phyloP scores from a whole-genome alignment of 1,140 invertebrate species.

The Eurosta solidaginis region DNA sequence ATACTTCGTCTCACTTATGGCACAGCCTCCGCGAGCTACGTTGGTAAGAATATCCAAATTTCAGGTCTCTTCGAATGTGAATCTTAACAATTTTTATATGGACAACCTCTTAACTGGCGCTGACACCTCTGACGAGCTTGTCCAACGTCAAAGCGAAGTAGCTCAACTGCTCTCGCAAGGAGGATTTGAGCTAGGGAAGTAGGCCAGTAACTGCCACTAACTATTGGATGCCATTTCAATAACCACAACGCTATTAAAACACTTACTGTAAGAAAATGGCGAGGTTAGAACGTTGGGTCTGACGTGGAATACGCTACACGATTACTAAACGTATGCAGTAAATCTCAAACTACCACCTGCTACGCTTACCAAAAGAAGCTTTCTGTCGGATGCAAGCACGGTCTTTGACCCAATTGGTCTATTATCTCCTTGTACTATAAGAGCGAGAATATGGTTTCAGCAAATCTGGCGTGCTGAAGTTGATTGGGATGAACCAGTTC shows the following conservation, averaged over 20 bases:
- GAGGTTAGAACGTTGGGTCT: neutral
- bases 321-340: neutral
- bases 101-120: neutral
- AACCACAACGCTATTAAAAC: neutral
- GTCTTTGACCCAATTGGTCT: conserved; percentile 61
- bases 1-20: conserved; percentile 50
- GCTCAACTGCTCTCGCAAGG: neutral
- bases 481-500: conserved; percentile 58
- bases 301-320: neutral
- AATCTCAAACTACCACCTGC: neutral
- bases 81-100: neutral
- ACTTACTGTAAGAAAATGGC: neutral
- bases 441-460: conserved; percentile 60
- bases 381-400: conserved; percentile 43
- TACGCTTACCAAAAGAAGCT: too few relatives aligned
- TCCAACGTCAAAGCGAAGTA: neutral
- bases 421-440: conserved; percentile 53
- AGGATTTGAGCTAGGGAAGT: neutral
- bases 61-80: conserved; percentile 36
- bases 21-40: conserved; percentile 46
- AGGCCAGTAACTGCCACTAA: neutral
- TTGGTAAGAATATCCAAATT: conserved; percentile 37
- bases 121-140: neutral
- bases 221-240: too few relatives aligned
- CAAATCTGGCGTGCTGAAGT: conserved; percentile 52